Conservation (phyloP, 92 coral and sea anemone genomes). For the Palythoa caribaeorum region DNA sequence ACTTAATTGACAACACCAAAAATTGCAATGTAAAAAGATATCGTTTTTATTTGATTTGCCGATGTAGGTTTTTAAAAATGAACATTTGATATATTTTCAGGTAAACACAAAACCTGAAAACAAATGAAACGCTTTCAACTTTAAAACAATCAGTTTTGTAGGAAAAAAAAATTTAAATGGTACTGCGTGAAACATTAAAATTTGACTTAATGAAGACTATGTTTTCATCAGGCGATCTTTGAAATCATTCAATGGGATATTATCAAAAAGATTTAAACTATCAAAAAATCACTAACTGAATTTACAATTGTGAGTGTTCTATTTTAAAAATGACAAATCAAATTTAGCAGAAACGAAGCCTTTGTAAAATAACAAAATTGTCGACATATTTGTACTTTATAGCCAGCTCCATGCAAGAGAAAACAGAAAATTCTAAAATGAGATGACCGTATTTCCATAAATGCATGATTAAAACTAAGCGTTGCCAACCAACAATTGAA, state of each 20-base stretch:
- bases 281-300: not conserved
- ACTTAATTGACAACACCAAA: too few relatives aligned
- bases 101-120: not conserved
- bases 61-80: not conserved
- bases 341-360: not conserved
- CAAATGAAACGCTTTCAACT: not conserved
- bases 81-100: not conserved
- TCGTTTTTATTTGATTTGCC: too few relatives aligned
- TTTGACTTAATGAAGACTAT: not conserved
- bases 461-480: not conserved
- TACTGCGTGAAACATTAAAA: not conserved
- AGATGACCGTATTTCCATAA: not conserved
- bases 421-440: not conserved
- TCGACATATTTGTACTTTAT: not conserved
- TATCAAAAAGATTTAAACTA: too few relatives aligned
- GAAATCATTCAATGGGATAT: too few relatives aligned
- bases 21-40: too few relatives aligned
- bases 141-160: not conserved
- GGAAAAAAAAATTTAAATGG: not conserved
- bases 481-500: slow-evolving; percentile 24
- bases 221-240: too few relatives aligned
- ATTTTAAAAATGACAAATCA: not conserved
- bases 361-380: not conserved
- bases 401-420: not conserved
- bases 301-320: not conserved